A percentile compares a stretch with the other conserved stretches of the same genome.
Evolutionary conservation across 2,113 vertebrate genomes (phyloP).

Genomic region (Rafetus swinhoei): DNA sequence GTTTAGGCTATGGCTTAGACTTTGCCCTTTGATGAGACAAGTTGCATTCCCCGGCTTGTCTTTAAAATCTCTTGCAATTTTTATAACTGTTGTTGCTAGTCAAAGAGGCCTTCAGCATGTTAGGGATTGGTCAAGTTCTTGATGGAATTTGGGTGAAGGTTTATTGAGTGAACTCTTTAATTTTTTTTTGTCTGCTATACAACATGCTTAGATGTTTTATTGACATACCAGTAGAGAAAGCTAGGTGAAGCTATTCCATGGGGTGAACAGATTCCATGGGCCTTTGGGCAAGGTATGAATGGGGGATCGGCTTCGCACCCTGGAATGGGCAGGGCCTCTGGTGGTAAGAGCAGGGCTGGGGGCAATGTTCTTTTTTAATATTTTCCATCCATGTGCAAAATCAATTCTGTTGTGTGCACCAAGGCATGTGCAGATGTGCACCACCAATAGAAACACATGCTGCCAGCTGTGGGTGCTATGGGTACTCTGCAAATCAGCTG

Average conservation of each 20-base stretch:
- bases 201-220: rapidly evolving
- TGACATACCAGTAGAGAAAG: neutral
- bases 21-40: neutral
- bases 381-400: too few relatives aligned
- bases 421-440: too few relatives aligned
- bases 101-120: neutral
- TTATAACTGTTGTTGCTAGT: neutral
- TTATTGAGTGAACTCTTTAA: neutral
- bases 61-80: neutral
- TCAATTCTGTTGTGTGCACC: too few relatives aligned
- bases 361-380: too few relatives aligned
- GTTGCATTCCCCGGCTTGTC: neutral
- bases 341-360: too few relatives aligned
- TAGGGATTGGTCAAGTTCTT: neutral
- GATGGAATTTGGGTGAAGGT: neutral
- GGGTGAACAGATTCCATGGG: too few relatives aligned
- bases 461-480: too few relatives aligned
- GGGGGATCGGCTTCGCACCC: too few relatives aligned
- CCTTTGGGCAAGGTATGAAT: too few relatives aligned
- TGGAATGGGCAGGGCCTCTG: too few relatives aligned
- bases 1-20: neutral
- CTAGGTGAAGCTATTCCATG: neutral
- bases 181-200: neutral
- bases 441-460: too few relatives aligned
- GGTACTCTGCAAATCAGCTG: too few relatives aligned